Conservation (phyloP, 2,113 vertebrate genomes). For the Xyrauchen texanus region DNA sequence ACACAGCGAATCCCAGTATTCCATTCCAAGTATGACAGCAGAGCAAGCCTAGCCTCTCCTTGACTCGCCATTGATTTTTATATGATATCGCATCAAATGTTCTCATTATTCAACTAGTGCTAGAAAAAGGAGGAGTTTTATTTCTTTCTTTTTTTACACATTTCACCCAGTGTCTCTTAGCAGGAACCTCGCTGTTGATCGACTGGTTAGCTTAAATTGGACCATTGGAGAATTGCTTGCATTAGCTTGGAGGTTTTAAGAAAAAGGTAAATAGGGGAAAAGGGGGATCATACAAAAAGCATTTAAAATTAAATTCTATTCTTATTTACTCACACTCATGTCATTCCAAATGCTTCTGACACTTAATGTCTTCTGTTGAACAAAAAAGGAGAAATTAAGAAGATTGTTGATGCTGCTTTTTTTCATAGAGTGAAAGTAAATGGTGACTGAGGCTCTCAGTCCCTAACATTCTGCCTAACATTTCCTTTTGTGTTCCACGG, state of each 20-base stretch:
- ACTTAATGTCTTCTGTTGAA: too few relatives aligned
- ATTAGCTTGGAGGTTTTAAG: not conserved
- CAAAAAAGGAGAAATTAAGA: too few relatives aligned
- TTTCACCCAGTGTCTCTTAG: constrained; percentile 46
- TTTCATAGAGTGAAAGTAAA: too few relatives aligned
- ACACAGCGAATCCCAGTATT: not conserved
- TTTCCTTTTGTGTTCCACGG: too few relatives aligned
- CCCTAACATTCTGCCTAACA: too few relatives aligned
- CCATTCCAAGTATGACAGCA: constrained; percentile 22
- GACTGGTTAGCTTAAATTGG: constrained; percentile 64
- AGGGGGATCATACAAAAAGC: too few relatives aligned
- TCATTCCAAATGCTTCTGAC: too few relatives aligned
- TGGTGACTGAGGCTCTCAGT: too few relatives aligned
- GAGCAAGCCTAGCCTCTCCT: constrained; percentile 10
- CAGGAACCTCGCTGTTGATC: constrained; percentile 48
- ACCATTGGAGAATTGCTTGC: constrained; percentile 60
- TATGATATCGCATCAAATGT: constrained; percentile 63
- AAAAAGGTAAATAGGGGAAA: too few relatives aligned
- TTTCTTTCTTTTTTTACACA: constrained; percentile 41
- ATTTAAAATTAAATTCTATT: not conserved
- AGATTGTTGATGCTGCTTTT: too few relatives aligned
- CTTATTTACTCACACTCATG: not conserved
- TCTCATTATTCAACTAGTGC: constrained; percentile 57
- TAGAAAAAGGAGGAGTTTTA: constrained; percentile 35
- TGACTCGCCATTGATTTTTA: constrained; percentile 58